Evolutionary conservation across 2,888 invertebrate genomes (phyloP).

Genomic region (Macrosiphum euphorbiae): DNA sequence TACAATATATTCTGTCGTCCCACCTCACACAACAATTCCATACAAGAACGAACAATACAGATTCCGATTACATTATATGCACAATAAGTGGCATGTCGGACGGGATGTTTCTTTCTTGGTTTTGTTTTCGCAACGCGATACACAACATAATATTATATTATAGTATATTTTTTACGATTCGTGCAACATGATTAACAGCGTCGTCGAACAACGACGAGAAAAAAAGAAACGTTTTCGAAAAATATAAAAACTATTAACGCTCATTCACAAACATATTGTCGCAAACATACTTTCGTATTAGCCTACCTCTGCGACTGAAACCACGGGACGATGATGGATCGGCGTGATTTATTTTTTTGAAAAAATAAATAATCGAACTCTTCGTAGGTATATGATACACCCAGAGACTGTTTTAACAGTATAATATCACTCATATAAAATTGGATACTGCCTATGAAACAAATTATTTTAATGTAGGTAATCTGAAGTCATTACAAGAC

Average conservation of each 20-base stretch:
- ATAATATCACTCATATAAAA: background rate
- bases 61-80: slow-evolving; percentile 3
- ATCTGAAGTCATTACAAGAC: background rate
- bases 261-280: background rate
- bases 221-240: background rate
- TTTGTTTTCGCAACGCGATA: background rate
- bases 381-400: background rate
- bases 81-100: background rate
- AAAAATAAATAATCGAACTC: background rate
- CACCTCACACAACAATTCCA: background rate
- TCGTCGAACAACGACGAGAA: background rate
- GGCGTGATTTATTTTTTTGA: background rate
- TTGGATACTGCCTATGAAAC: background rate
- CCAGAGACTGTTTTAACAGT: background rate
- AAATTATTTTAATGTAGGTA: background rate
- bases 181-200: background rate
- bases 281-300: background rate
- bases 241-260: background rate
- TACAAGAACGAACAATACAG: slow-evolving; percentile 1
- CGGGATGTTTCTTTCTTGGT: background rate
- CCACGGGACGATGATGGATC: background rate
- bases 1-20: background rate
- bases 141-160: background rate
- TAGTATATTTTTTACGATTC: background rate
- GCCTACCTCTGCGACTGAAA: background rate